Evolutionary conservation across 2,888 invertebrate genomes (phyloP).

Genomic region (Chrysomela aeneicollis): DNA sequence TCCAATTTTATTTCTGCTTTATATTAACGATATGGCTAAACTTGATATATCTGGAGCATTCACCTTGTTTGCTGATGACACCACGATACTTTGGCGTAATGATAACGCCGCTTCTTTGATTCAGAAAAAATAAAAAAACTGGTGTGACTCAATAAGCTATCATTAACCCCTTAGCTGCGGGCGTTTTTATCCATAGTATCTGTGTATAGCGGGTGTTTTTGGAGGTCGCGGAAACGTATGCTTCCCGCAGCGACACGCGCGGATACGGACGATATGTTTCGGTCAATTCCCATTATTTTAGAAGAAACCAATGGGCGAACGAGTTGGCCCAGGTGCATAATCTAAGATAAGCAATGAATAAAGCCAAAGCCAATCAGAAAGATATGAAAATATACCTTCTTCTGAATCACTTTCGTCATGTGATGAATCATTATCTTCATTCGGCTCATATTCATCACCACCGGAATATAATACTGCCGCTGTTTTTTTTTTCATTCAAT

Average conservation of each 20-base stretch:
- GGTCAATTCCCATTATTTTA: slow-evolving; percentile 1
- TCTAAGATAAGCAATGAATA: slow-evolving; percentile 3
- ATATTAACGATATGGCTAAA: no score
- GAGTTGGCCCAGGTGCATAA: neutral
- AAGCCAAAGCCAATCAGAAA: neutral
- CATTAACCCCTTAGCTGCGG: slow-evolving; percentile 2
- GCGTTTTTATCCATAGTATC: neutral
- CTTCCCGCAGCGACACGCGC: neutral
- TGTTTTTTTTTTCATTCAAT: neutral
- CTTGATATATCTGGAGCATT: no score
- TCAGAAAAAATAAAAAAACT: no score
- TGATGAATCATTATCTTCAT: neutral
- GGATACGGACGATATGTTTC: slow-evolving; percentile 5
- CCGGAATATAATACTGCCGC: neutral
- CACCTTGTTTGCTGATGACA: no score
- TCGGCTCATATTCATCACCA: neutral
- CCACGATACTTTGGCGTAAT: no score
- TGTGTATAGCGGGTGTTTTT: neutral
- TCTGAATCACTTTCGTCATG: slow-evolving; percentile 5
- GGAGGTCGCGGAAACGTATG: neutral
- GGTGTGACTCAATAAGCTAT: neutral
- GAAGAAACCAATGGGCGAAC: neutral
- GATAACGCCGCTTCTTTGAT: no score
- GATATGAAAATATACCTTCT: slow-evolving; percentile 5
- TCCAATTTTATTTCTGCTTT: no score